Evolutionary conservation across 1,140 invertebrate species (phyloP), one percentile per base, ranked within the genome.

Genomic region (Monomorium pharaonis): DNA sequence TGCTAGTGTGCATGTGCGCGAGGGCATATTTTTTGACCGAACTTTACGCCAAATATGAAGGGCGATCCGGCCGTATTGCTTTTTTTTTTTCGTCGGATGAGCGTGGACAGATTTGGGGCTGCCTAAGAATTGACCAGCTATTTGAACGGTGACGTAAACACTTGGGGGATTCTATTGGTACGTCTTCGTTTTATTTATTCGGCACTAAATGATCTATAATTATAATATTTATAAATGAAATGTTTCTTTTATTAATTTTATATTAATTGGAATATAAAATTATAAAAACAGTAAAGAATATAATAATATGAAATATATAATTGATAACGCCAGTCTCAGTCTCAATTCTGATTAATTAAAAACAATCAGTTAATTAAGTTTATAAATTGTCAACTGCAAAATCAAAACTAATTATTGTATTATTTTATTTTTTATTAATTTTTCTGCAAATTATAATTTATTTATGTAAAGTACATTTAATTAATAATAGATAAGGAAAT

Each of bases 141-240:
- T 83, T 83, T 47, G 78, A 72, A 30, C 24, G 78, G 4, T 63
- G 69, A 84, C 81, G 81, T 77, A 58, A 49, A 77, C 65, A 16
- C 56, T 83, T 76, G 21, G 44, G 81, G 30, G 30, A 63, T 77
- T 47, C 30, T 63, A 37, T 62, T 84, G 42, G n/a, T 37, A 47
- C 54, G 24, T 60, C n/a, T 42, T 44, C 24, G 21, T 49, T 77
- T 76, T 37, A 76, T 63, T 51, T 44, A 47, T 72, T 47, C 9
- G 51, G 37, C 1, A 18, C 2, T 27, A 37, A 47, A 33, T 56
- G 51, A 30, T 78, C 7, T 16, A 3, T 67, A 51, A 44, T 47
- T 62, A 24, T 74, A 56, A 58, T 75, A 58, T 27, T 42, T 33
- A 21, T 24, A 16, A 58, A 14, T 27, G 51, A 58, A 58, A n/a